These are phyloP conservation scores for Coecobrya sp. DNA, from an alignment of 2,888 invertebrate genomes.

Conservation along the genomic window DNA sequence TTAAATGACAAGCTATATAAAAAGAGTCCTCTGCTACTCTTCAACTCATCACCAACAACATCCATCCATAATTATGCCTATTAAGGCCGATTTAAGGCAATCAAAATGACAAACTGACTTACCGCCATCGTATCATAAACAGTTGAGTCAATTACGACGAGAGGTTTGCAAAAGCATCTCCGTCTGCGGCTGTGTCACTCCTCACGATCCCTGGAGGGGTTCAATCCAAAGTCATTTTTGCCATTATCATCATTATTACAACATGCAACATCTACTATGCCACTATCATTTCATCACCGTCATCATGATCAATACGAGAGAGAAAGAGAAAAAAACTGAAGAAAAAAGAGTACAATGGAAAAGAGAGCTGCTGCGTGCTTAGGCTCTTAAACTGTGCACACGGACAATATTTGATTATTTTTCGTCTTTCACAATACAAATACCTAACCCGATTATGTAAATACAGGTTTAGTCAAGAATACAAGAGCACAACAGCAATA, in stretches of 20 bases:
- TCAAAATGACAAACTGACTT: conserved; percentile 87
- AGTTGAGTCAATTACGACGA: conserved; percentile 97
- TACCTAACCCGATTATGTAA: conserved; percentile 77
- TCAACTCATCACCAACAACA: conserved; percentile 62
- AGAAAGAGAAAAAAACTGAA: conserved; percentile 7
- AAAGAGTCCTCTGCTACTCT: conserved; percentile 29
- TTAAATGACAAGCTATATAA: conserved; percentile 8
- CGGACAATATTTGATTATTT: conserved; percentile 69
- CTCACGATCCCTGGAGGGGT: conserved; percentile 92
- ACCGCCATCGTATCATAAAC: conserved; percentile 96
- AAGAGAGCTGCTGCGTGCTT: conserved; percentile 68
- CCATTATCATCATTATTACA: conserved; percentile 66
- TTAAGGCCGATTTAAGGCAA: conserved; percentile 81
- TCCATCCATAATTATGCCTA: conserved; percentile 80
- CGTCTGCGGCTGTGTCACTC: conserved; percentile 92
- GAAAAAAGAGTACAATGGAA: too few relatives aligned
- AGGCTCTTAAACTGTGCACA: conserved; percentile 26
- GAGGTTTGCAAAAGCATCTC: conserved; percentile 93
- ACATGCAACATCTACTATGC: not conserved
- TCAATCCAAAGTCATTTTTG: conserved; percentile 81
- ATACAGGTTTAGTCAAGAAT: conserved; percentile 54
- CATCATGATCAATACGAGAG: not conserved
- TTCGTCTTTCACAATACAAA: conserved; percentile 67
- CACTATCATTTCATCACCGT: conserved; percentile 26
- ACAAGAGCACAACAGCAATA: not conserved